These are phyloP conservation scores for Pristionchus exspectatus DNA, from an alignment of 2,888 invertebrate genomes.

Conservation along the genomic window DNA sequence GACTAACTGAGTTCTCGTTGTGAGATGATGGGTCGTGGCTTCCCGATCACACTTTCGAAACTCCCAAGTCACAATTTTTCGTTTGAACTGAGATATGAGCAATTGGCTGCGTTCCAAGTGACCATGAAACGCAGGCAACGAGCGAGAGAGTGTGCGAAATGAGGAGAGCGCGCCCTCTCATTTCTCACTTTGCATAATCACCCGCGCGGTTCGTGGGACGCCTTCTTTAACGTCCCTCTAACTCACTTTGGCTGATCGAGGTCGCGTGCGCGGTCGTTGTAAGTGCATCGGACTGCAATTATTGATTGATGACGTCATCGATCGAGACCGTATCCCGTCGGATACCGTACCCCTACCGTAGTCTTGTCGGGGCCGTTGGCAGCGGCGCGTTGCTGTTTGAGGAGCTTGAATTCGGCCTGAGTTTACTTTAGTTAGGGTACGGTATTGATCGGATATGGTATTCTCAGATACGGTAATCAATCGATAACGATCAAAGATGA, in stretches of 20 bases:
- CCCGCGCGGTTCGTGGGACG: too few species aligned
- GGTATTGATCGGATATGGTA: neutral
- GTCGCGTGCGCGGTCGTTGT: neutral
- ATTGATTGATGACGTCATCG: neutral
- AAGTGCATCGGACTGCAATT: neutral
- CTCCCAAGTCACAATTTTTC: too few species aligned
- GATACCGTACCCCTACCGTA: constrained; percentile 14
- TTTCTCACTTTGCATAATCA: too few species aligned
- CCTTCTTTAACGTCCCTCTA: neutral
- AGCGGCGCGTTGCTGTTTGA: neutral
- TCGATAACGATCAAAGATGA: too few species aligned
- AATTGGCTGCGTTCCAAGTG: too few species aligned
- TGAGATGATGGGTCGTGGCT: too few species aligned
- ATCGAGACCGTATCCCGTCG: neutral
- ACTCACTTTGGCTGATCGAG: neutral
- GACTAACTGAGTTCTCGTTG: too few species aligned
- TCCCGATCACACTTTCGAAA: too few species aligned
- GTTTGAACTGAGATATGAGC: too few species aligned
- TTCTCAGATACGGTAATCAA: neutral
- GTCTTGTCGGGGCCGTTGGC: neutral
- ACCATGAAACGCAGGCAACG: too few species aligned
- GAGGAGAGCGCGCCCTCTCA: too few species aligned
- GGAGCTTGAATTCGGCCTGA: neutral
- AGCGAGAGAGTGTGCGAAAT: too few species aligned
- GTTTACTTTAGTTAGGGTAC: neutral